Evolutionary conservation across 1,140 invertebrate genomes (phyloP).

Genomic region (Potamilus streckersoni): DNA sequence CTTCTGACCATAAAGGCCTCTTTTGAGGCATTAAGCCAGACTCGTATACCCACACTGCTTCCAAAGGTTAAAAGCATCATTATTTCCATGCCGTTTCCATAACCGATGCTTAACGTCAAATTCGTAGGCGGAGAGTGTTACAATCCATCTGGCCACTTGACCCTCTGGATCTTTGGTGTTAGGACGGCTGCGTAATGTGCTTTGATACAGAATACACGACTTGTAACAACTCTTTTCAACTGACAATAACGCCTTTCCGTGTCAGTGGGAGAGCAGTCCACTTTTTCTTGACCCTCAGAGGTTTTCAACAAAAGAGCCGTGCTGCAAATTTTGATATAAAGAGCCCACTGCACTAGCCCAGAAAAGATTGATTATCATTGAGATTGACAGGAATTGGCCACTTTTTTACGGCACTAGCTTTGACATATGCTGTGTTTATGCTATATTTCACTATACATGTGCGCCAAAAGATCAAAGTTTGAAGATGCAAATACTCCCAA

Average conservation of each 20-base stretch:
- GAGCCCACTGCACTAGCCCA: conserved; percentile 53
- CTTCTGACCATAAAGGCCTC: no score
- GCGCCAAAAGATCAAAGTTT: no score
- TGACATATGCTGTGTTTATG: no score
- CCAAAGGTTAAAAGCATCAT: conserved; percentile 28
- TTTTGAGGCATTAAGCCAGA: no score
- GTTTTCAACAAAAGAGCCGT: not conserved
- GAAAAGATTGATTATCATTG: conserved; percentile 49
- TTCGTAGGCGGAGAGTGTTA: conserved; percentile 33
- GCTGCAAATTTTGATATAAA: conserved; percentile 66
- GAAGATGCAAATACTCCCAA: not conserved
- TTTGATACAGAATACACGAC: conserved; percentile 24
- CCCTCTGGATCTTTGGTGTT: conserved; percentile 1
- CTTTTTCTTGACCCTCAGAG: no score
- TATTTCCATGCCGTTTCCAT: conserved; percentile 42
- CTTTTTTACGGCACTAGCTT: conserved; percentile 5
- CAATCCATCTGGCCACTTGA: conserved; percentile 37
- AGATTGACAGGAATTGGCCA: not conserved
- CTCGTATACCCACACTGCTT: not conserved
- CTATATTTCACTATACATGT: not conserved
- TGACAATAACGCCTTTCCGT: conserved; percentile 31
- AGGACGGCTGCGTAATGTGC: conserved; percentile 23
- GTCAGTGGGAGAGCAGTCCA: not conserved
- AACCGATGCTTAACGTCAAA: conserved; percentile 39
- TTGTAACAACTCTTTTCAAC: conserved; percentile 9